phyloP scores from a whole-genome alignment of 1,140 invertebrate genomes.

The Plutomurus gul region DNA sequence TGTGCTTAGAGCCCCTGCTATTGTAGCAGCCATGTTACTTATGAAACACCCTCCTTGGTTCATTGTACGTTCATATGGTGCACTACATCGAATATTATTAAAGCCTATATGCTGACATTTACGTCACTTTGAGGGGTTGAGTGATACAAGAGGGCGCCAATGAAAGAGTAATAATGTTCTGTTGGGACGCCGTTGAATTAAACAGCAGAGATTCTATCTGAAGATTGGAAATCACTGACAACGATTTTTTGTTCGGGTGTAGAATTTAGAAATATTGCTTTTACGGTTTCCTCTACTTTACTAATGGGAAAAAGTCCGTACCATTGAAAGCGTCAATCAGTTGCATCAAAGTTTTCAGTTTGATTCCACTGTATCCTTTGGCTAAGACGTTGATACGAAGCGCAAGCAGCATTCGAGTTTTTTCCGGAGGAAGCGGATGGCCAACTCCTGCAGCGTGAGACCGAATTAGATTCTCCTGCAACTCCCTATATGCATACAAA shows the following conservation, averaged over 20 bases:
- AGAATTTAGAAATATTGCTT: conserved; percentile 13
- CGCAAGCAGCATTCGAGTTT: conserved; percentile 71
- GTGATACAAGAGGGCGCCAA: too few species aligned
- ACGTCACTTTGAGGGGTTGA: too few species aligned
- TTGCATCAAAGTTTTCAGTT: conserved; percentile 65
- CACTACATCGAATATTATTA: too few species aligned
- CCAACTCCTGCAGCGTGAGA: conserved; percentile 75
- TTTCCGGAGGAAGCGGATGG: conserved; percentile 66
- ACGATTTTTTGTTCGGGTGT: not conserved
- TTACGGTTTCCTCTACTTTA: not conserved
- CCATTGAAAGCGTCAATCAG: conserved; percentile 75
- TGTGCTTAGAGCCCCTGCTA: too few species aligned
- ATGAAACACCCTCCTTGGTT: too few species aligned
- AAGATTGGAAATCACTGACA: not conserved
- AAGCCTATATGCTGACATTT: too few species aligned
- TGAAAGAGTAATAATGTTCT: too few species aligned
- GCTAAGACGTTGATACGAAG: conserved; percentile 73
- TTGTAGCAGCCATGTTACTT: too few species aligned
- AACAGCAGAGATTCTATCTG: too few species aligned
- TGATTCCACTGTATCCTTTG: conserved; percentile 75
- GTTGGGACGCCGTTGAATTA: too few species aligned
- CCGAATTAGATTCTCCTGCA: conserved; percentile 73
- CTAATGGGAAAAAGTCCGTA: conserved; percentile 56
- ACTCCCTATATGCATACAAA: too few species aligned
- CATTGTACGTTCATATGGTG: too few species aligned